These are phyloP conservation scores for Eumerus sabulonum DNA, from an alignment of 2,888 invertebrate species.

Conservation along the genomic window DNA sequence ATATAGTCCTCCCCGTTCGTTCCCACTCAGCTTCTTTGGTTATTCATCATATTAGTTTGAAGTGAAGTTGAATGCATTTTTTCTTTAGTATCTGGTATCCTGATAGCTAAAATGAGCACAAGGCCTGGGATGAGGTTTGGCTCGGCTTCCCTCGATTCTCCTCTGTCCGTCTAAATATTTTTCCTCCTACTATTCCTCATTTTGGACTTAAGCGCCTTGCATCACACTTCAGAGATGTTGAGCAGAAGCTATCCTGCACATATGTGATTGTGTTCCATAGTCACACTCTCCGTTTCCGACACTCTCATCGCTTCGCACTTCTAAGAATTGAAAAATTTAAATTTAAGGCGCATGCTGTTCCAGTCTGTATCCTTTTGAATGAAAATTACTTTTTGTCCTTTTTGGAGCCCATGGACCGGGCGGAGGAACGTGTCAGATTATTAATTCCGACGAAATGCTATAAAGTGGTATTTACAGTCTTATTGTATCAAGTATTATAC, in stretches of 20 bases:
- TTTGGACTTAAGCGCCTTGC: constrained; percentile 17
- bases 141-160: too few relatives aligned
- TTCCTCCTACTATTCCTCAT: too few relatives aligned
- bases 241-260: constrained; percentile 26
- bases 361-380: constrained; percentile 11
- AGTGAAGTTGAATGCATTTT: constrained; percentile 56
- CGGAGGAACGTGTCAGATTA: constrained; percentile 45
- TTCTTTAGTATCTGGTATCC: background rate
- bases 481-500: too few relatives aligned
- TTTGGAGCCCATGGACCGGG: too few relatives aligned
- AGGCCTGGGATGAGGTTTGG: too few relatives aligned
- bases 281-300: constrained; percentile 44
- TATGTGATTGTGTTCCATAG: constrained; percentile 35
- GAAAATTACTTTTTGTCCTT: too few relatives aligned
- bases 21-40: background rate
- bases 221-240: constrained; percentile 31
- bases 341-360: constrained; percentile 42
- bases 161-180: too few relatives aligned
- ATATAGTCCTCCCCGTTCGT: constrained; percentile 18
- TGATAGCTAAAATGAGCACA: too few relatives aligned
- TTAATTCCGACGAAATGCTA: constrained; percentile 54
- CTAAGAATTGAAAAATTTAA: background rate
- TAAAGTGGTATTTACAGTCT: constrained; percentile 47
- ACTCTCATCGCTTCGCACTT: background rate
- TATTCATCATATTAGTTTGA: constrained; percentile 33